Evolutionary conservation across 2,113 vertebrate species (phyloP).

Genomic region (Nycticorax nycticorax): DNA sequence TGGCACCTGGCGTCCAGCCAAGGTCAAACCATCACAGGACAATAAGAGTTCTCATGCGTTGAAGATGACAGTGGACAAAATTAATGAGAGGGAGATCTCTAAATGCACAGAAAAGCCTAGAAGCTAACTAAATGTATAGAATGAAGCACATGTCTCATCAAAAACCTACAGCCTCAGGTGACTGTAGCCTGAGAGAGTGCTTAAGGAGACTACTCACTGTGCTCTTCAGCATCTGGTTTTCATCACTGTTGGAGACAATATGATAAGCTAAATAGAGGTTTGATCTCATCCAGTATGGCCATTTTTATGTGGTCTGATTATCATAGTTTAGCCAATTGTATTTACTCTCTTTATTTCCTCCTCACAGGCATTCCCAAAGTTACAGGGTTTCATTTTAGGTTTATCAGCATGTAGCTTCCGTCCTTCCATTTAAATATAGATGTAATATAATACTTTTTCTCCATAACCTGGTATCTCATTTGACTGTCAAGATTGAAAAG

Average conservation of each 20-base stretch:
- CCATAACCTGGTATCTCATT: neutral
- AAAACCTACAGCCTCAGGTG: neutral
- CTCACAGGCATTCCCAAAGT: neutral
- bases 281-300: neutral
- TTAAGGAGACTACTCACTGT: neutral
- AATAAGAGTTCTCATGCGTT: neutral
- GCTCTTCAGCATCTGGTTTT: neutral
- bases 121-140: neutral
- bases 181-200: neutral
- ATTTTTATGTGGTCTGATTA: neutral
- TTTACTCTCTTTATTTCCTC: neutral
- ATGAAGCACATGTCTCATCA: neutral
- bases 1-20: too few species aligned
- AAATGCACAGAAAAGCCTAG: neutral
- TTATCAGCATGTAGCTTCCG: neutral
- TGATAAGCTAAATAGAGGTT: neutral
- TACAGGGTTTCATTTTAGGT: neutral
- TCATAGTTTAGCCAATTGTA: neutral
- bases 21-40: too few species aligned
- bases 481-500: neutral
- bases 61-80: neutral
- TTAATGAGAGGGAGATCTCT: neutral
- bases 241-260: neutral
- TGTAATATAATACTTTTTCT: neutral
- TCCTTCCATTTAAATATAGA: neutral